These are phyloP conservation scores for Meliscaeva auricollis DNA, from an alignment of 2,888 invertebrate species.

Conservation along the genomic window DNA sequence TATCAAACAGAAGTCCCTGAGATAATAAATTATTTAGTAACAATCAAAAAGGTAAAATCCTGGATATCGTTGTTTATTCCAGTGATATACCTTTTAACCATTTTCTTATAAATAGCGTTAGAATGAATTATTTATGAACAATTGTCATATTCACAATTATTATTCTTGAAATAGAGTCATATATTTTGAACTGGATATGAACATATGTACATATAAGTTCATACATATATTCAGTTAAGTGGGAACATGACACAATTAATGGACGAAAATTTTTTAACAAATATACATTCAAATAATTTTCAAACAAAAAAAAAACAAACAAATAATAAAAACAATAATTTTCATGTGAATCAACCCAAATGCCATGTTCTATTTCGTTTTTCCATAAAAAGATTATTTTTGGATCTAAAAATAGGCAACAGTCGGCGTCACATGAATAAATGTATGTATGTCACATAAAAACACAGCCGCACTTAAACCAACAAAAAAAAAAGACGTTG, in stretches of 20 bases:
- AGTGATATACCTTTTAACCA: neutral
- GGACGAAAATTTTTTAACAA: neutral
- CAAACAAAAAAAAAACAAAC: neutral
- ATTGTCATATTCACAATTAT: neutral
- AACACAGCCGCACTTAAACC: conserved; percentile 8
- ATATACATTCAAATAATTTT: neutral
- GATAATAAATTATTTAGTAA: no score
- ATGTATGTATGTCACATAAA: neutral
- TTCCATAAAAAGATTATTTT: neutral
- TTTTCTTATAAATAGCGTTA: neutral
- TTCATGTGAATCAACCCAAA: conserved; percentile 7
- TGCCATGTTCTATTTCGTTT: neutral
- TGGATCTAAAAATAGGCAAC: neutral
- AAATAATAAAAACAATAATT: neutral
- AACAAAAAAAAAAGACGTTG: neutral
- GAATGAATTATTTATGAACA: neutral
- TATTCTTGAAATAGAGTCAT: neutral
- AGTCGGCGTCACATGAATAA: neutral
- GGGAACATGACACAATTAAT: neutral
- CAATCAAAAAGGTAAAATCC: no score
- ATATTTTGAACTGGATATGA: no score
- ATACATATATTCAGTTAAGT: neutral
- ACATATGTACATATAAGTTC: no score
- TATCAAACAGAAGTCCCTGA: no score
- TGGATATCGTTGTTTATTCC: no score